A percentile compares a stretch with the other conserved stretches of the same genome.
Conservation (phyloP, 2,888 invertebrate species). For the Serripes groenlandicus region DNA sequence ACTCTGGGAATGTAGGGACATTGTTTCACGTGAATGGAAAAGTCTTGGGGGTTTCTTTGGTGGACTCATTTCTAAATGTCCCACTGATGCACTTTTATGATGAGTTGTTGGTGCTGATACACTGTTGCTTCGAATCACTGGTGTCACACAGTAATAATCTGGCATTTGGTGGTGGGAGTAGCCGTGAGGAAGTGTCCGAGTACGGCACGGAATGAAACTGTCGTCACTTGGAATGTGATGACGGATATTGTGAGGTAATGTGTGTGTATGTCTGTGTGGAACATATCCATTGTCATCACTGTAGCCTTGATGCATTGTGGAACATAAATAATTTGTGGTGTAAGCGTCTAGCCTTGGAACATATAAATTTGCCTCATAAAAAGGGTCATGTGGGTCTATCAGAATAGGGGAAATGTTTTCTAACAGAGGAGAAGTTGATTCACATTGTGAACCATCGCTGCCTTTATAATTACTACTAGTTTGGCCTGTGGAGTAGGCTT, state of each 20-base stretch:
- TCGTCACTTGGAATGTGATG: constrained; percentile 39
- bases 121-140: constrained; percentile 52
- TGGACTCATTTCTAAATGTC: constrained; percentile 74
- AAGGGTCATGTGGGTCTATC: constrained; percentile 69
- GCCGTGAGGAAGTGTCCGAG: constrained; percentile 61
- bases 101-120: constrained; percentile 35
- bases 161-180: constrained; percentile 41
- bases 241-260: constrained; percentile 58
- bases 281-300: constrained; percentile 42
- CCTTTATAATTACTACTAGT: constrained; percentile 63
- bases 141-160: constrained; percentile 40
- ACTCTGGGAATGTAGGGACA: constrained; percentile 69
- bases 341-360: constrained; percentile 52
- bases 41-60: constrained; percentile 80
- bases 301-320: constrained; percentile 35
- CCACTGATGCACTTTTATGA: constrained; percentile 79
- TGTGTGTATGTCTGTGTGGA: constrained; percentile 24
- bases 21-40: constrained; percentile 76
- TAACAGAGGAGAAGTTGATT: constrained; percentile 79
- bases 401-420: constrained; percentile 77
- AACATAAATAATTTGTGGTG: constrained; percentile 43
- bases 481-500: constrained; percentile 71
- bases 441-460: constrained; percentile 79
- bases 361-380: constrained; percentile 66
- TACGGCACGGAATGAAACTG: constrained; percentile 43